Evolutionary conservation across 2,113 vertebrate genomes (phyloP).

Genomic region (Syngnathoides biaculeatus): DNA sequence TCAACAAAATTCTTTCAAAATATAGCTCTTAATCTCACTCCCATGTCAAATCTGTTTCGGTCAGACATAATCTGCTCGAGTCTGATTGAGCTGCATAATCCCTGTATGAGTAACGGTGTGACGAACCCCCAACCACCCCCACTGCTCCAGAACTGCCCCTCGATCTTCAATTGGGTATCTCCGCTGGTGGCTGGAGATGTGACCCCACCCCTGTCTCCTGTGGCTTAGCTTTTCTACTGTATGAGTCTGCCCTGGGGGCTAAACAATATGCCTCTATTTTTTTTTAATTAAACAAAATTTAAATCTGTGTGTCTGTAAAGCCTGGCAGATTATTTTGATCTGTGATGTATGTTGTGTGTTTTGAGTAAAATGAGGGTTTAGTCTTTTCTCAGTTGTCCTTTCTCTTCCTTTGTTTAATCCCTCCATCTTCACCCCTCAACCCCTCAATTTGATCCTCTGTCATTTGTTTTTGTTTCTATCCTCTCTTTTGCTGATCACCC

Average conservation of each 20-base stretch:
- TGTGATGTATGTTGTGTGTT: not conserved
- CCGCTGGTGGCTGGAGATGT: constrained; percentile 37
- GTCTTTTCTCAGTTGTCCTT: constrained; percentile 2
- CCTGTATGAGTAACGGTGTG: constrained; percentile 52
- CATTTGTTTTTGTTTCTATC: not conserved
- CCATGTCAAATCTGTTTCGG: constrained; percentile 57
- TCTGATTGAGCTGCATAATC: constrained; percentile 73
- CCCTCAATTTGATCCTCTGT: not conserved
- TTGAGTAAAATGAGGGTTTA: not conserved
- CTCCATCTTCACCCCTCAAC: not conserved
- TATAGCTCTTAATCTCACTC: constrained; percentile 59
- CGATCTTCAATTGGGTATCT: constrained; percentile 27
- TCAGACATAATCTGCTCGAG: constrained; percentile 69
- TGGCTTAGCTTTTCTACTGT: constrained; percentile 70
- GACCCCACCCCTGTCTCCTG: constrained; percentile 49
- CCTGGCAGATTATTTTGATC: constrained; percentile 9
- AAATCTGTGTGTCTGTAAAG: constrained; percentile 12
- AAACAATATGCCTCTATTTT: constrained; percentile 71
- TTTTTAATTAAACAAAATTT: constrained; percentile 65
- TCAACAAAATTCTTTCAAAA: constrained; percentile 54
- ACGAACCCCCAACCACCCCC: not conserved
- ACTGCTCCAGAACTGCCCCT: constrained; percentile 15
- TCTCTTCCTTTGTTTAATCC: not conserved
- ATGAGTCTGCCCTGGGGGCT: constrained; percentile 77
- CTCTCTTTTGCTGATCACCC: not conserved